Conservation (phyloP, 2,888 invertebrate species). For the Sialis lutaria region DNA sequence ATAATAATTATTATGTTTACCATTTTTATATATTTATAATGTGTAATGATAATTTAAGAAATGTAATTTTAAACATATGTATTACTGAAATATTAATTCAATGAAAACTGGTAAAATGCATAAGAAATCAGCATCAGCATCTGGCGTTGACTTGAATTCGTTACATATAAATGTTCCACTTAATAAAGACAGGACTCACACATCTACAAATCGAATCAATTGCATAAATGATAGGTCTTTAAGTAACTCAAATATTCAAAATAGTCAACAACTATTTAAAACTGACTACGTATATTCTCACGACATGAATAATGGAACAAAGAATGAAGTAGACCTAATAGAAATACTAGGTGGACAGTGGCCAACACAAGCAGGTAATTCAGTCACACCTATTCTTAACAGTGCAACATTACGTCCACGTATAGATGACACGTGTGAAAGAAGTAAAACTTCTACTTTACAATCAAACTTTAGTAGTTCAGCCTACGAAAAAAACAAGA, state of each 20-base stretch:
- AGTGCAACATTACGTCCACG: not conserved
- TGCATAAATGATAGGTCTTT: not conserved
- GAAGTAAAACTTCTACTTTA: too few relatives aligned
- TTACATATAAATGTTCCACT: not conserved
- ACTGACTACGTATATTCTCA: not conserved
- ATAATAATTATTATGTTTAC: too few relatives aligned
- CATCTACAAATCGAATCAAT: not conserved
- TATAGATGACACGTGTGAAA: too few relatives aligned
- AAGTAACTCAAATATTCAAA: not conserved
- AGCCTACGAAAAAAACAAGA: too few relatives aligned
- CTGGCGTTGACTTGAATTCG: not conserved
- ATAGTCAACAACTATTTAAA: not conserved
- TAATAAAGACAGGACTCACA: not conserved
- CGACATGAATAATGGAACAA: constrained; percentile 10
- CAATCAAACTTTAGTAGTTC: too few relatives aligned
- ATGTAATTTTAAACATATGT: too few relatives aligned
- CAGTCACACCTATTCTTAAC: constrained; percentile 2
- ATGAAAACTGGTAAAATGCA: constrained; percentile 8
- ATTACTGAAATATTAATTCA: too few relatives aligned
- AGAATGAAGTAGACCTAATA: constrained; percentile 23
- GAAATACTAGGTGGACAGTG: constrained; percentile 17
- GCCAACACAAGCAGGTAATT: constrained; percentile 9
- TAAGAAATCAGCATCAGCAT: not conserved
- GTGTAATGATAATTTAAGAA: too few relatives aligned
- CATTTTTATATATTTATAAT: too few relatives aligned